A percentile compares a stretch with the other conserved stretches of the same genome.
Conservation (phyloP, 2,888 invertebrate species). For the Agonopterix arenella region DNA sequence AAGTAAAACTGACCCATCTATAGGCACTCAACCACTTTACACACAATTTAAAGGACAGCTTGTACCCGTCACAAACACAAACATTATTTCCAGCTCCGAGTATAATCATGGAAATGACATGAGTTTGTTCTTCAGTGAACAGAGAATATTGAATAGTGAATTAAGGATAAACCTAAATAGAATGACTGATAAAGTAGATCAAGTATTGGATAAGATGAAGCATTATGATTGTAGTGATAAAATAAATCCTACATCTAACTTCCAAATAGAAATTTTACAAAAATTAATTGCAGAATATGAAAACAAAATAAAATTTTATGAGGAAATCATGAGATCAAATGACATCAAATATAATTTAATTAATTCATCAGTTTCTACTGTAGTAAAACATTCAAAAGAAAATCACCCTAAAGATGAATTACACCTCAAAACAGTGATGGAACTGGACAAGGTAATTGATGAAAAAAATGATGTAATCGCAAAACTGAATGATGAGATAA, state of each 20-base stretch:
- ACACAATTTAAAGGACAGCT: constrained; percentile 33
- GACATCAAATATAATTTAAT: constrained; percentile 6
- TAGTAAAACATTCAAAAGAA: no score
- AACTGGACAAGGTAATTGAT: constrained; percentile 23
- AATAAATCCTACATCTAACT: constrained; percentile 15
- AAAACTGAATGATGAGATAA: constrained; percentile 30
- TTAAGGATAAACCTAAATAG: constrained; percentile 57
- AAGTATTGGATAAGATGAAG: constrained; percentile 41
- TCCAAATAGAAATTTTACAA: constrained; percentile 43
- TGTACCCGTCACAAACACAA: constrained; percentile 34
- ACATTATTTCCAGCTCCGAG: constrained; percentile 20
- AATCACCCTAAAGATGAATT: no score
- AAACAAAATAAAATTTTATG: constrained; percentile 55
- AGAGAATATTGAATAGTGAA: constrained; percentile 59
- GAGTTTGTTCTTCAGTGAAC: constrained; percentile 48
- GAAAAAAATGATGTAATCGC: constrained; percentile 30
- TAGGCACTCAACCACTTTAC: constrained; percentile 17
- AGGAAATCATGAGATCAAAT: constrained; percentile 39
- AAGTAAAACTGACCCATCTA: constrained; percentile 10
- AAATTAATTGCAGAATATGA: constrained; percentile 61
- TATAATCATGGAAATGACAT: constrained; percentile 29
- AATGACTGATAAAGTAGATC: constrained; percentile 54
- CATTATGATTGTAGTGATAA: constrained; percentile 23
- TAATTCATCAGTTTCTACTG: no score
- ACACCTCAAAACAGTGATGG: background rate